Base-by-base conservation (phyloP, 2,888 invertebrate species). In the Protonemura montana region DNA sequence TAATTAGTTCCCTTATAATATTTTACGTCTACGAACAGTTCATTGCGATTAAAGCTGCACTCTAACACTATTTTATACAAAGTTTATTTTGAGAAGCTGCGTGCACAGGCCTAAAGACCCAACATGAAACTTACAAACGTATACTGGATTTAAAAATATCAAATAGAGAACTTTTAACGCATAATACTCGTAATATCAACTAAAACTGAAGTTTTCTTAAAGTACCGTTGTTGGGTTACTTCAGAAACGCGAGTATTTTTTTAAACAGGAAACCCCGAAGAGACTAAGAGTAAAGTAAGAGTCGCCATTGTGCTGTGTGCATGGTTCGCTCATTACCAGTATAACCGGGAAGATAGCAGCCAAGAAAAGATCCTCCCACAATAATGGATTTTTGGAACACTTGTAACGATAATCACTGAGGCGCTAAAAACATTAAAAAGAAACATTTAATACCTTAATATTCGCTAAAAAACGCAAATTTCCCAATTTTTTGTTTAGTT, bases 181-280 rank as follows among this genome's bases (percentile, higher is more conserved):
- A 59, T 59, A 59, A 59, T 59, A 13, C 59, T 59, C 59, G 3
- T 21, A 21, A 59, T 10, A 59, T 59, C 3, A 10, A 59, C 59
- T 41, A 41, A 41, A 13, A 41, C 41, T 13, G 41, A 80, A 80
- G 80, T 81, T 81, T n/a, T 6, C 28, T 81, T 81, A 30, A 81
- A 81, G 81, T 30, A 30, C 81, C 30, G n/a, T 28, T 27, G 26
- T n/a, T 30, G 28, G 81, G 81, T 81, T 81, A 81, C 81, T 81
- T 81, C n/a, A 30, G 81, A 81, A 81, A 81, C 81, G 21, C 30
- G n/a, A 81, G 3, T 81, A 81, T 25, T 78, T 78, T 78, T 16
- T 28, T 25, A 78, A 26, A 7, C 81, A 30, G 30, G 81, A 81
- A 81, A 30, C 28, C 81, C 13, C 28, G n/a, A n/a, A 81, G 30